Conservation (phyloP, 1,140 invertebrate genomes). For the Branchinecta lindahli region DNA sequence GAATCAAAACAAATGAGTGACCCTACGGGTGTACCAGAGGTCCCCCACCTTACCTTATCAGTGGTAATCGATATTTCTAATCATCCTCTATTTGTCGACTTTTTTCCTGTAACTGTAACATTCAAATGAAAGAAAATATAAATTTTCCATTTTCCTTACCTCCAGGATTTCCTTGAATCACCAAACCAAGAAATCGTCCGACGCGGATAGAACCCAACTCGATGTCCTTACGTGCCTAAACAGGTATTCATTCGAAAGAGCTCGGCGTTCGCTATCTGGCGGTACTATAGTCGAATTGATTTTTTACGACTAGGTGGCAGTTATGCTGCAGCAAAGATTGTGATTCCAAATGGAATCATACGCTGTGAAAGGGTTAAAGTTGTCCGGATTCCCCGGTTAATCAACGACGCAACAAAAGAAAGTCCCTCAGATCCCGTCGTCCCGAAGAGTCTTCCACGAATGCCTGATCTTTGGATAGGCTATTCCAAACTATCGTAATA, state of each 20-base stretch:
- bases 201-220: neutral
- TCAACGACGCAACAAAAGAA: no score
- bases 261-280: neutral
- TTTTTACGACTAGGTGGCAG: neutral
- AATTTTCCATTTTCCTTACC: neutral
- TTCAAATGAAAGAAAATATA: constrained; percentile 4
- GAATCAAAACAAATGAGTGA: neutral
- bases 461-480: no score
- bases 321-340: constrained; percentile 6
- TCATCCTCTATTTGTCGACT: neutral
- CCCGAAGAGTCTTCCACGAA: no score
- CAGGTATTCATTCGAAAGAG: neutral
- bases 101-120: constrained; percentile 9
- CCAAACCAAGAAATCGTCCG: neutral
- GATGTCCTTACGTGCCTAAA: neutral
- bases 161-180: neutral
- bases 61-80: neutral
- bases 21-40: neutral
- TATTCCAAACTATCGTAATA: no score
- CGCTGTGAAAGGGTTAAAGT: neutral
- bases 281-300: neutral
- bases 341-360: constrained; percentile 6
- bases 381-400: no score
- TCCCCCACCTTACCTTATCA: neutral
- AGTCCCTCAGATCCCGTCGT: no score